A percentile compares a stretch with the other conserved stretches of the same genome.
These are phyloP conservation scores for Rafetus swinhoei DNA, from an alignment of 2,113 vertebrate genomes.

Conservation along the genomic window DNA sequence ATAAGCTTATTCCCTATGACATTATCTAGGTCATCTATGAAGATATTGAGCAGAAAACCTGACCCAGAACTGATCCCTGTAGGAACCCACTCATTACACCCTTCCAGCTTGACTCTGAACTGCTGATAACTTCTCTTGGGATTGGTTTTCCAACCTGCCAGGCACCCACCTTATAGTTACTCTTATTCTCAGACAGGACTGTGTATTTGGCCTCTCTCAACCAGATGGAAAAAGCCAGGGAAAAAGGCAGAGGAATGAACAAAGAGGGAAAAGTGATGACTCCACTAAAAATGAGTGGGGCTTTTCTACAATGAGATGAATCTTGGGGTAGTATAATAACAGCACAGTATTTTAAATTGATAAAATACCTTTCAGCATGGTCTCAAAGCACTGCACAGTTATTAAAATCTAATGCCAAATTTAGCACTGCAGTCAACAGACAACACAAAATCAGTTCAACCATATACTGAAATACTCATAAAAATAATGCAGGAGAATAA, in stretches of 20 bases:
- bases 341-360: constrained; percentile 60
- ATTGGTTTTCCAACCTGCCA: not conserved
- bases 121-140: not conserved
- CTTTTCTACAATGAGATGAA: constrained; percentile 53
- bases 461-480: constrained; percentile 21
- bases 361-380: constrained; percentile 60
- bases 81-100: not conserved
- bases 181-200: not conserved
- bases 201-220: not conserved
- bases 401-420: constrained; percentile 71
- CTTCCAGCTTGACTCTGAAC: not conserved
- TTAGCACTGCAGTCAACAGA: constrained; percentile 63
- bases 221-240: not conserved
- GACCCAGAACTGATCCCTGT: not conserved
- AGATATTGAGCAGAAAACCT: not conserved
- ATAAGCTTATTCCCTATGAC: not conserved
- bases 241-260: not conserved
- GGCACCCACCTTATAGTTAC: not conserved
- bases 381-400: constrained; percentile 56
- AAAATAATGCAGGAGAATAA: constrained; percentile 42
- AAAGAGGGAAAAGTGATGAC: constrained; percentile 43
- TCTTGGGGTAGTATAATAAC: constrained; percentile 51
- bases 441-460: constrained; percentile 45
- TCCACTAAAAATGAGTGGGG: constrained; percentile 31
- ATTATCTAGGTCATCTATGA: not conserved